Evolutionary conservation across 2,113 vertebrate genomes (phyloP).

Genomic region (Oncorhynchus keta): DNA sequence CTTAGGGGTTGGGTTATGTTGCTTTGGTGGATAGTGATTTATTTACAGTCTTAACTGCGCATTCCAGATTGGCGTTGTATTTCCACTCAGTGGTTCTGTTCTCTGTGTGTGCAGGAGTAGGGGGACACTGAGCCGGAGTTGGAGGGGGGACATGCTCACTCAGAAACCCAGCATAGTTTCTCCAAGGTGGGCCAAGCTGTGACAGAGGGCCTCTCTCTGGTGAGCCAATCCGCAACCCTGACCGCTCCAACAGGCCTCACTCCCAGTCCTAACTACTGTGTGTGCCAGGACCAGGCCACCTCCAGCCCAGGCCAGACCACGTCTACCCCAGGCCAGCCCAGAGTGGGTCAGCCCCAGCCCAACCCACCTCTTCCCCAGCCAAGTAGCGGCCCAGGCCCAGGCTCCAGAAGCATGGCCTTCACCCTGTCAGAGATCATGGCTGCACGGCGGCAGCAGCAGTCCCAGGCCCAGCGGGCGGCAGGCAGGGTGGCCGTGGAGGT

Average conservation of each 20-base stretch:
- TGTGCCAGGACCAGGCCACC: background rate
- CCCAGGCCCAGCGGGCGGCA: slow-evolving; percentile 77
- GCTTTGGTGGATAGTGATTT: no score
- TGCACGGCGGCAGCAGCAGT: slow-evolving; percentile 80
- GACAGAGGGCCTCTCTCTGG: slow-evolving; percentile 4
- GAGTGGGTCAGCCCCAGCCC: no score
- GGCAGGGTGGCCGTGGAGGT: slow-evolving; percentile 84
- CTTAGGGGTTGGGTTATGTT: no score
- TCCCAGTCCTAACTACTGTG: no score
- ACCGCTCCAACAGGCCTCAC: no score
- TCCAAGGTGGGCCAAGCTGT: slow-evolving; percentile 48
- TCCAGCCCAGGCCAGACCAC: background rate
- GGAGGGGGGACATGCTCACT: slow-evolving; percentile 43
- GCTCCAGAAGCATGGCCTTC: slow-evolving; percentile 84
- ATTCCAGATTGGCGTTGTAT: no score
- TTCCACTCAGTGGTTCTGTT: background rate
- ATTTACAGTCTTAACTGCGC: no score
- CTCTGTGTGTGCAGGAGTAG: slow-evolving; percentile 22
- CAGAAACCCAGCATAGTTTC: slow-evolving; percentile 42
- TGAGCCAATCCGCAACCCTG: background rate
- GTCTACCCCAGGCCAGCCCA: slow-evolving; percentile 9
- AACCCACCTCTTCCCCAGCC: background rate
- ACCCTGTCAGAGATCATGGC: slow-evolving; percentile 93
- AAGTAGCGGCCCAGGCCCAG: background rate
- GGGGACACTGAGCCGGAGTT: slow-evolving; percentile 24